Percentiles rank a stretch among this genome's conserved stretches.
Evolutionary conservation across 2,113 vertebrate species (phyloP).

Genomic region (Corythoichthys intestinalis): DNA sequence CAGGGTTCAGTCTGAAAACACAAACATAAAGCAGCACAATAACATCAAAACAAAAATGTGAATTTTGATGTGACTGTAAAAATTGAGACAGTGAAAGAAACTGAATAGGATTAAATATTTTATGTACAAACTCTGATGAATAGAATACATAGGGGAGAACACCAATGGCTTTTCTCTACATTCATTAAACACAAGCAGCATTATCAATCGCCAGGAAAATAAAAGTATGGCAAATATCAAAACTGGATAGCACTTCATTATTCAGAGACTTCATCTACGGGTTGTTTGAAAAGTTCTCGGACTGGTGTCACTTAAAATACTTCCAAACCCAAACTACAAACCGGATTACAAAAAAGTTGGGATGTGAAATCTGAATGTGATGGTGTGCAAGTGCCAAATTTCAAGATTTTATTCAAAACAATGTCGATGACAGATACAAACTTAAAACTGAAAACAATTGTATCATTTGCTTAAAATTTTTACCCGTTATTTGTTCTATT

Average conservation of each 20-base stretch:
- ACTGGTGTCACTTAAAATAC: not conserved
- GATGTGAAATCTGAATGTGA: no score
- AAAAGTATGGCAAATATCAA: constrained; percentile 22
- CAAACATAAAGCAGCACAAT: not conserved
- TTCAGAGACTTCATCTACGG: not conserved
- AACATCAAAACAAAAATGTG: not conserved
- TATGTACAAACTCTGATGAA: constrained; percentile 53
- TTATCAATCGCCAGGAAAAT: constrained; percentile 16
- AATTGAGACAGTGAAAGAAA: constrained; percentile 16
- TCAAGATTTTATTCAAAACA: no score
- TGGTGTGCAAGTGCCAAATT: no score
- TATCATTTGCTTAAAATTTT: no score
- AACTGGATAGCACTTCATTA: not conserved
- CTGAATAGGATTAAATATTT: constrained; percentile 23
- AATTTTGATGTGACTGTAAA: not conserved
- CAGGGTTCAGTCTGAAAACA: not conserved
- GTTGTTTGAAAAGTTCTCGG: not conserved
- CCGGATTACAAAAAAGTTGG: no score
- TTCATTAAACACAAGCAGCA: constrained; percentile 29
- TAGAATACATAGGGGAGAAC: constrained; percentile 21
- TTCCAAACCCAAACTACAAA: not conserved
- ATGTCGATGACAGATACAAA: no score
- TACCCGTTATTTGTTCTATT: no score
- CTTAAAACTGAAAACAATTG: no score
- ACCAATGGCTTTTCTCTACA: constrained; percentile 26